These are phyloP conservation scores for Artibeus lituratus DNA, from an alignment of 2,797 vertebrate genomes.

Conservation along the genomic window DNA sequence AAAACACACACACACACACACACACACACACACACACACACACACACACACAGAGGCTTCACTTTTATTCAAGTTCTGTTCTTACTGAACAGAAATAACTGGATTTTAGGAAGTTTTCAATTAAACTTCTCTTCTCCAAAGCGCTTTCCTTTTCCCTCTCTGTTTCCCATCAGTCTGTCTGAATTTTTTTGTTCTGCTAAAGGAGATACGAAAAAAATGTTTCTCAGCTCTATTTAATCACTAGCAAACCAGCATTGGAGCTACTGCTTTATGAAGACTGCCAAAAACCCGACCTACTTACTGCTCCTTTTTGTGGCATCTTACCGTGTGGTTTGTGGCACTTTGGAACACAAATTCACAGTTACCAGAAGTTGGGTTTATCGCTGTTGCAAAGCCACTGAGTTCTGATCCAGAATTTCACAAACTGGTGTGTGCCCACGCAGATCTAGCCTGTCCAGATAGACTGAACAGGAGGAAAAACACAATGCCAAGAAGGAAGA, in stretches of 20 bases:
- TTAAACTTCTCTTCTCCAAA: neutral
- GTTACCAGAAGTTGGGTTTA: slow-evolving; percentile 82
- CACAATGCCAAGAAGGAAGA: slow-evolving; percentile 78
- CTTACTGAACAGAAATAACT: neutral
- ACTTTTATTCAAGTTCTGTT: neutral
- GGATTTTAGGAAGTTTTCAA: neutral
- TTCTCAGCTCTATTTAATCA: slow-evolving; percentile 63
- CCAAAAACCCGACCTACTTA: slow-evolving; percentile 75
- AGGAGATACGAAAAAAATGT: slow-evolving; percentile 69
- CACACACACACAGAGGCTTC: neutral
- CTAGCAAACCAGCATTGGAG: slow-evolving; percentile 67
- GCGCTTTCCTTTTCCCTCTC: neutral
- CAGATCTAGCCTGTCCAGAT: slow-evolving; percentile 80
- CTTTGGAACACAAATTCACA: slow-evolving; percentile 73
- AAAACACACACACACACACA: neutral
- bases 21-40: neutral
- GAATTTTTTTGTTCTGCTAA: slow-evolving; percentile 55
- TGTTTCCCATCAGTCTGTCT: neutral
- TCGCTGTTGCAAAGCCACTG: slow-evolving; percentile 71
- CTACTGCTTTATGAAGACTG: slow-evolving; percentile 69
- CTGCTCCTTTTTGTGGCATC: slow-evolving; percentile 59
- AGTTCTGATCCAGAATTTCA: slow-evolving; percentile 81
- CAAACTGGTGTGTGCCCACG: slow-evolving; percentile 77
- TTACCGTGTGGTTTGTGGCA: slow-evolving; percentile 62
- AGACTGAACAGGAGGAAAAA: slow-evolving; percentile 82